These are phyloP conservation scores for Cryptotermes secundus DNA, from an alignment of 1,140 invertebrate species.

Conservation along the genomic window DNA sequence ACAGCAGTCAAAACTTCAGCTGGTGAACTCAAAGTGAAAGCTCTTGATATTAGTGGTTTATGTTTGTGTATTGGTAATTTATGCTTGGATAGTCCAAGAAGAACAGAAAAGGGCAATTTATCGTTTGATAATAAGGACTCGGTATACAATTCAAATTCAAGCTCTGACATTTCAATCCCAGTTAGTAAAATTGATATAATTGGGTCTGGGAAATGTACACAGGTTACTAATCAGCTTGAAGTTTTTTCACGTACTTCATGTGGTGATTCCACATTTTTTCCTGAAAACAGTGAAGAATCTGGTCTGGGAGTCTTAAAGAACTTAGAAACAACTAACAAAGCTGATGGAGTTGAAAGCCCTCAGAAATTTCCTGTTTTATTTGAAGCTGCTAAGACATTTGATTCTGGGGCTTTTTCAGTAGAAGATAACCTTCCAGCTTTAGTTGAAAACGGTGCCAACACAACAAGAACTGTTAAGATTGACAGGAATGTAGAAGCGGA, in stretches of 20 bases:
- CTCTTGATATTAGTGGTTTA: conserved; percentile 10
- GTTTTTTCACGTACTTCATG: background rate
- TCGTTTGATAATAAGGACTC: background rate
- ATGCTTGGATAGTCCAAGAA: background rate
- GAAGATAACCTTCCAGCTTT: background rate
- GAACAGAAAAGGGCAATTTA: background rate
- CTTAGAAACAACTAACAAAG: background rate
- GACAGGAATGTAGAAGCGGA: background rate
- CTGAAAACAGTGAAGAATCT: background rate
- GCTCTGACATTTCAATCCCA: background rate
- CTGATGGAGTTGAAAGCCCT: background rate
- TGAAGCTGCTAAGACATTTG: background rate
- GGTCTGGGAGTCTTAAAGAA: too few species aligned
- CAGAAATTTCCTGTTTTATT: background rate
- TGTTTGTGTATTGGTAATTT: background rate
- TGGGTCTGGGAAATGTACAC: background rate
- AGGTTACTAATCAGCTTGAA: background rate
- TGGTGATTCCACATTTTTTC: background rate
- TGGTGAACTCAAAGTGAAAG: background rate
- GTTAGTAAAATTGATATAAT: background rate
- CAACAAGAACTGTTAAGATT: background rate
- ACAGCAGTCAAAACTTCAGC: background rate
- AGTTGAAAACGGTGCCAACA: background rate
- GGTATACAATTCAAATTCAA: background rate
- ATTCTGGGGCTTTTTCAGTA: background rate